These are phyloP conservation scores for Tuta absoluta DNA, from an alignment of 2,888 invertebrate genomes.

Conservation along the genomic window DNA sequence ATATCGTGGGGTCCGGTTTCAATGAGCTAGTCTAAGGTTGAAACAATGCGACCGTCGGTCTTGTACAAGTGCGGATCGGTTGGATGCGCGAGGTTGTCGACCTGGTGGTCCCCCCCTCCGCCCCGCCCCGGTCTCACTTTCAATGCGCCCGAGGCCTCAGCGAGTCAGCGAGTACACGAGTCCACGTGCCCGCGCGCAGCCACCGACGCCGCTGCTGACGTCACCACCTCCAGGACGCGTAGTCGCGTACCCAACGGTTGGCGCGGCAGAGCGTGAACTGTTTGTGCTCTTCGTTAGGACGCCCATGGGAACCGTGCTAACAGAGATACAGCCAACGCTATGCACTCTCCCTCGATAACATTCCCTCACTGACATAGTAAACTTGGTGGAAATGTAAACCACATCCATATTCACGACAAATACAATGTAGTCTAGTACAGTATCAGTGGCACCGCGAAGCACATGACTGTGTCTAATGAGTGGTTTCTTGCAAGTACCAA, in stretches of 20 bases:
- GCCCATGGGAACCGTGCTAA: slow-evolving; percentile 66
- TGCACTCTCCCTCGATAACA: slow-evolving; percentile 35
- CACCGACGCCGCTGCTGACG: slow-evolving; percentile 64
- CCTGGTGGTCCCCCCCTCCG: slow-evolving; percentile 53
- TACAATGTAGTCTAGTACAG: slow-evolving; percentile 5
- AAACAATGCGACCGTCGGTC: slow-evolving; percentile 74
- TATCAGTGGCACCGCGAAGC: slow-evolving; percentile 7
- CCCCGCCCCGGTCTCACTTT: slow-evolving; percentile 72
- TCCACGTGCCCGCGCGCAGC: slow-evolving; percentile 72
- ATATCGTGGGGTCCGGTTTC: slow-evolving; percentile 47
- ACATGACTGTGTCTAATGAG: slow-evolving; percentile 3
- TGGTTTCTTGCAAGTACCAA: background rate
- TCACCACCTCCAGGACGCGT: slow-evolving; percentile 58
- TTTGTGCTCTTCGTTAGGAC: slow-evolving; percentile 67
- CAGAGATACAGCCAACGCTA: slow-evolving; percentile 43
- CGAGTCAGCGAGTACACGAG: slow-evolving; percentile 35
- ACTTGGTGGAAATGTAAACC: slow-evolving; percentile 29
- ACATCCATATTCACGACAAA: slow-evolving; percentile 23
- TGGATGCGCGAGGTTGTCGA: slow-evolving; percentile 73
- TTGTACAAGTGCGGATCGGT: slow-evolving; percentile 77
- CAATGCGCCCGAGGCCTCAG: slow-evolving; percentile 73
- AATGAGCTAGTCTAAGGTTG: slow-evolving; percentile 53
- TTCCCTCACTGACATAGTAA: slow-evolving; percentile 50
- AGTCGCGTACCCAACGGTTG: slow-evolving; percentile 51
- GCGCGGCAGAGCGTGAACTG: slow-evolving; percentile 59